Evolutionary conservation across 2,888 invertebrate genomes (phyloP).

Genomic region (Caenorhabditis afra): DNA sequence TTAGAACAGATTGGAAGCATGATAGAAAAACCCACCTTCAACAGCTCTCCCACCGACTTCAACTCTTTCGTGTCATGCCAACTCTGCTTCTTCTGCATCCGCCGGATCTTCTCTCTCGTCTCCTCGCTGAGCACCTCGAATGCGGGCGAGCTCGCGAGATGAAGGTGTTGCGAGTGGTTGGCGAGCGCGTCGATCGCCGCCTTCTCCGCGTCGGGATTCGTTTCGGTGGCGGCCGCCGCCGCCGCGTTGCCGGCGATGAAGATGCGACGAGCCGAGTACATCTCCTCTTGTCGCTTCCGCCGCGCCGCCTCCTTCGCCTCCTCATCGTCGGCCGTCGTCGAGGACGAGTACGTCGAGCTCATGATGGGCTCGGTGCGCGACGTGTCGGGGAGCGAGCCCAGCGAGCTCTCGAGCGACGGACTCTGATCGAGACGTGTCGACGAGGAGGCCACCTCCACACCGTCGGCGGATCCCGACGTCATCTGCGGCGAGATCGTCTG

Average conservation of each 20-base stretch:
- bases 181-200: conserved; percentile 69
- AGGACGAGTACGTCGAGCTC: conserved; percentile 16
- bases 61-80: conserved; percentile 62
- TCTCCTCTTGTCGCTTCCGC: conserved; percentile 68
- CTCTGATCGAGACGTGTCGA: conserved; percentile 60
- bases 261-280: conserved; percentile 76
- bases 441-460: conserved; percentile 24
- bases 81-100: conserved; percentile 72
- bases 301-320: conserved; percentile 55
- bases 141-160: conserved; percentile 70
- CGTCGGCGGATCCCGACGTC: conserved; percentile 51
- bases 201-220: conserved; percentile 51
- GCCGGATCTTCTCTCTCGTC: conserved; percentile 75
- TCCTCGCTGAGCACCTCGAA: conserved; percentile 75
- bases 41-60: conserved; percentile 26
- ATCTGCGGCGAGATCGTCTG: conserved; percentile 56
- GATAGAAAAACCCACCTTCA: conserved; percentile 33
- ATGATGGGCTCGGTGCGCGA: conserved; percentile 61
- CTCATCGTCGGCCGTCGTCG: conserved; percentile 27
- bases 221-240: conserved; percentile 27
- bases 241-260: conserved; percentile 74
- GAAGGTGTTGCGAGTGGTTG: conserved; percentile 73
- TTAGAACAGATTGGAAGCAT: neutral
- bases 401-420: conserved; percentile 65
- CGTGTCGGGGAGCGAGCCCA: conserved; percentile 64